These are phyloP conservation scores for Elachura formosa DNA, from an alignment of 2,113 vertebrate species.

Conservation along the genomic window DNA sequence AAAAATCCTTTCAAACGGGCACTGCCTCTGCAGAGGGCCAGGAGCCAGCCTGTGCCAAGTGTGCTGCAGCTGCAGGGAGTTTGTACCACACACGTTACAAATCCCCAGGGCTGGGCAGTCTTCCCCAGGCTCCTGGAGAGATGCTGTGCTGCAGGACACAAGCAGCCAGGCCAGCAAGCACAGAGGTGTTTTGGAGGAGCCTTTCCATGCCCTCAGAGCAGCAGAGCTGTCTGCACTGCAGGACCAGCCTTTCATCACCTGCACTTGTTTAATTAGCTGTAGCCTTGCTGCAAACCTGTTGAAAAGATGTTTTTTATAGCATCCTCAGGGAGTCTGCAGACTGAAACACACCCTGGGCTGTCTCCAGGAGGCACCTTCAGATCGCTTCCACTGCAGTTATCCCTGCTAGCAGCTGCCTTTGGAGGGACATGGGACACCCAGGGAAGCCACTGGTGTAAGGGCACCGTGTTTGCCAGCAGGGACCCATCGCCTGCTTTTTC, in stretches of 20 bases:
- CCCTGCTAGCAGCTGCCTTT: neutral
- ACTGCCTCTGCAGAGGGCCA: neutral
- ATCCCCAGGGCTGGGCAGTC: neutral
- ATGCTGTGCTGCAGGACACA: neutral
- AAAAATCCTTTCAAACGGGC: neutral
- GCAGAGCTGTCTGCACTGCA: conserved; percentile 2
- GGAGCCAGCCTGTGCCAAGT: neutral
- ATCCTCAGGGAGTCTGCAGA: conserved; percentile 1
- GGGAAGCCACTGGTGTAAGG: neutral
- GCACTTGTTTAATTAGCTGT: conserved; percentile 45
- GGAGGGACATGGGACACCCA: neutral
- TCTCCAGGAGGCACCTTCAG: conserved; percentile 27
- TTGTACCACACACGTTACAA: neutral
- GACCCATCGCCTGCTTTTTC: neutral
- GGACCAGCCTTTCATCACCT: neutral
- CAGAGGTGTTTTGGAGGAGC: neutral
- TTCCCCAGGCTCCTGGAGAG: neutral
- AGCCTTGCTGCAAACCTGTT: conserved; percentile 38
- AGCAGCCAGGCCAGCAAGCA: neutral
- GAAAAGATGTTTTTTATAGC: conserved; percentile 28
- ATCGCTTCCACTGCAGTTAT: neutral
- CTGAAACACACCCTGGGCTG: neutral
- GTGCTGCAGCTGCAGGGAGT: neutral
- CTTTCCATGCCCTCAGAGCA: neutral
- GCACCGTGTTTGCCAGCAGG: neutral